Conservation (phyloP, 1,140 invertebrate genomes). For the Drosophila serrata region DNA sequence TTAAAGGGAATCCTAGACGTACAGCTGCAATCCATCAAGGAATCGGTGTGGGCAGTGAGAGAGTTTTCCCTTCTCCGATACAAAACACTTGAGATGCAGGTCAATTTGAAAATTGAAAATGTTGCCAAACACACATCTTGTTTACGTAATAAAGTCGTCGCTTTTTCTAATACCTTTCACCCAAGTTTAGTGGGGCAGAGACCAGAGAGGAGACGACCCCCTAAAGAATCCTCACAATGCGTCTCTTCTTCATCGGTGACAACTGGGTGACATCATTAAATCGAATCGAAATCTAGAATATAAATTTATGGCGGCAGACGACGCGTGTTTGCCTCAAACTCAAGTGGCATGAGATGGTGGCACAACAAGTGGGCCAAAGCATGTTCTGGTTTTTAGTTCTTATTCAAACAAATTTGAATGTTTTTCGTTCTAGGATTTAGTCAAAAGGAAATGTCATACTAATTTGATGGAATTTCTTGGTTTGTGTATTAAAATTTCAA, state of each 20-base stretch:
- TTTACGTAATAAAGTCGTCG: conserved; percentile 26
- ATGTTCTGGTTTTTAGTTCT: conserved; percentile 21
- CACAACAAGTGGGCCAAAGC: conserved; percentile 58
- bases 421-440: neutral
- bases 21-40: conserved; percentile 80
- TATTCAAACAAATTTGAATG: conserved; percentile 21
- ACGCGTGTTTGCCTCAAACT: conserved; percentile 45
- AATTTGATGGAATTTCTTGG: neutral
- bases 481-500: neutral
- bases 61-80: conserved; percentile 6
- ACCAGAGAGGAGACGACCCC: conserved; percentile 2
- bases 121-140: conserved; percentile 39
- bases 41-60: conserved; percentile 23
- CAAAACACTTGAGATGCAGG: conserved; percentile 63
- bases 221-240: conserved; percentile 57
- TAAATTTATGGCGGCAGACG: conserved; percentile 53
- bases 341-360: conserved; percentile 37
- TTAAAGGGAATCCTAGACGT: conserved; percentile 33
- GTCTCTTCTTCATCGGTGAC: conserved; percentile 24
- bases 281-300: conserved; percentile 62
- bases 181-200: conserved; percentile 58
- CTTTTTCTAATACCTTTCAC: conserved; percentile 24
- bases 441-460: neutral
- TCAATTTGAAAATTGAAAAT: conserved; percentile 65
- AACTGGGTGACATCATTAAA: conserved; percentile 74